Evolutionary conservation across 2,113 vertebrate genomes (phyloP), one percentile per base, ranked within the genome.

Genomic region (Nyctibius bracteatus): DNA sequence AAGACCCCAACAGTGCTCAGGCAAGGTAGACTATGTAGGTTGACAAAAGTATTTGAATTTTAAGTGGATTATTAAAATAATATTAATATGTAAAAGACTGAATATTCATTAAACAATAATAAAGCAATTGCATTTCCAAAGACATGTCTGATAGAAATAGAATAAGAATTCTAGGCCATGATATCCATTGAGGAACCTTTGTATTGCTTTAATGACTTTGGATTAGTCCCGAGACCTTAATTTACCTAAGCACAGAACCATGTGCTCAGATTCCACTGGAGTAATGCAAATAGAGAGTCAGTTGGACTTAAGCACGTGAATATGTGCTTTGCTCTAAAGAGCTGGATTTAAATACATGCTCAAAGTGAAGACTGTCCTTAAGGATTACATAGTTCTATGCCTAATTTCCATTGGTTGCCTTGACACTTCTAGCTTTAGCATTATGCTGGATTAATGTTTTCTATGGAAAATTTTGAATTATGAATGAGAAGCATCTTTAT

Each of bases 1-100:
- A 97, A 94, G 96, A 98, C 12, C 92, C 90, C 52, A 67, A 41
- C 39, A 97, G 98, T 66, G 63, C 93, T 86, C 79, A 96, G 61
- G 98, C 97, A n/a, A 98, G 98, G 98, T 98, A 95, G 74, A 82
- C 71, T 63, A 77, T 84, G n/a, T n/a, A 63, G n/a, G 54, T 54
- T 63, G 44, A 74, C 47, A 73, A 49, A 61, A 86, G 21, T 33
- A 72, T 85, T 86, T 82, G 23, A 44, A 63, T 93, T 79, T 91
- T 77, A 82, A 88, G 20, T 57, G 28, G 57, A 59, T 85, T 79
- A 62, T 90, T 86, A 88, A 86, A 94, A 75, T 59, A 59, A 61
- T 81, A 41, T 54, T 62, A 92, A 66, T 86, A 91, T 73, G 54
- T 30, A 52, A n/a, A 88, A 77, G 54, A 65, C 13, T 65, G 59